These are phyloP conservation scores for Archaeoteleia sp. DNA, from an alignment of 2,888 invertebrate genomes.

Conservation along the genomic window DNA sequence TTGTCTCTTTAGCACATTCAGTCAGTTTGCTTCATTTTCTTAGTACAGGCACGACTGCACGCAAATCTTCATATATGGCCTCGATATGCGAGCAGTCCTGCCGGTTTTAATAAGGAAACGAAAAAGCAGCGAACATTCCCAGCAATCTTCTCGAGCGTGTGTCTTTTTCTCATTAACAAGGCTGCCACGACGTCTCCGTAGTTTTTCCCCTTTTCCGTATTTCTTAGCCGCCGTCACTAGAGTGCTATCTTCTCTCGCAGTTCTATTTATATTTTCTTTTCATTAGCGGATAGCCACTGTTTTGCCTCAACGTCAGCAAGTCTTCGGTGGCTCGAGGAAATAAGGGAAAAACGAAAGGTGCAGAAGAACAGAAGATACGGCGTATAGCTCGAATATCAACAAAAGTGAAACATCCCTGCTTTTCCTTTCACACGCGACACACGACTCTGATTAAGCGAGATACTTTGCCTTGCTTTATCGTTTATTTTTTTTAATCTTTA, in stretches of 20 bases:
- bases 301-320: conserved; percentile 29
- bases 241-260: conserved; percentile 27
- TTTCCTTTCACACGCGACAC: conserved; percentile 11
- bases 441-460: conserved; percentile 16
- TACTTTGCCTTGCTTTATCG: neutral
- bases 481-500: neutral
- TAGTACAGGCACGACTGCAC: no score
- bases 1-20: no score
- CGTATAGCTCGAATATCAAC: conserved; percentile 16
- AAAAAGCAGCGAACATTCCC: conserved; percentile 30
- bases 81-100: neutral
- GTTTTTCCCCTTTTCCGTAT: conserved; percentile 36
- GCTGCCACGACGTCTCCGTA: neutral
- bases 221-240: conserved; percentile 24
- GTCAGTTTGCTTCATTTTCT: no score
- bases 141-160: conserved; percentile 23
- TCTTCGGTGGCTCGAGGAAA: conserved; percentile 20
- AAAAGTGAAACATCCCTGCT: conserved; percentile 21
- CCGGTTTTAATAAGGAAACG: conserved; percentile 49
- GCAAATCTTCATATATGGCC: neutral
- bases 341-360: conserved; percentile 5
- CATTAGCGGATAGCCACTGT: conserved; percentile 61
- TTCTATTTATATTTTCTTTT: conserved; percentile 69
- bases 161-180: conserved; percentile 66
- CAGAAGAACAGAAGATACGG: conserved; percentile 21